Conservation (phyloP, 2,888 invertebrate genomes). For the Drosophila affinis region DNA sequence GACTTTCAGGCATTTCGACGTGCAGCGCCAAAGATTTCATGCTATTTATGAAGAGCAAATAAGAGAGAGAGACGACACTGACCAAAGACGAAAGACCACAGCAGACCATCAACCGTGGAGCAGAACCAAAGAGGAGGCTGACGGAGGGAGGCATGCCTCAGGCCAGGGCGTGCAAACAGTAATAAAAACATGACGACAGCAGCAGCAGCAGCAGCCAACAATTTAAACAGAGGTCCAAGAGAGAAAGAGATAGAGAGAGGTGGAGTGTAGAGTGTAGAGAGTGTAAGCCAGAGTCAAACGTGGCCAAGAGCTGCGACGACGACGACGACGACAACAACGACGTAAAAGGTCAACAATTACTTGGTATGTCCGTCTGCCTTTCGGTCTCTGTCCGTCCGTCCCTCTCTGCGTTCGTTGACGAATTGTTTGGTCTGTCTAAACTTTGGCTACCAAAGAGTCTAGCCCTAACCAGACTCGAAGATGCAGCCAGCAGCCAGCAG, state of each 20-base stretch:
- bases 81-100: slow-evolving; percentile 19
- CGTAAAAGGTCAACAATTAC: slow-evolving; percentile 81
- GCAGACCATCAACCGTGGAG: neutral
- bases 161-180: slow-evolving; percentile 74
- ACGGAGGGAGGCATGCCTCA: slow-evolving; percentile 40
- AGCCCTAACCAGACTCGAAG: slow-evolving; percentile 63
- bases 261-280: neutral
- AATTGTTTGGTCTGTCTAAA: slow-evolving; percentile 78
- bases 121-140: slow-evolving; percentile 5
- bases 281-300: slow-evolving; percentile 58
- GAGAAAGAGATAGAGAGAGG: slow-evolving; percentile 22
- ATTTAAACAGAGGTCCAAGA: slow-evolving; percentile 53
- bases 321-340: slow-evolving; percentile 57
- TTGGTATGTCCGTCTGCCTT: slow-evolving; percentile 52
- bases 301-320: slow-evolving; percentile 57
- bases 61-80: slow-evolving; percentile 30
- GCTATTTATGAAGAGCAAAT: slow-evolving; percentile 78
- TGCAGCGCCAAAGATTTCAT: slow-evolving; percentile 74
- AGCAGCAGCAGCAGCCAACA: slow-evolving; percentile 42
- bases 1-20: slow-evolving; percentile 77
- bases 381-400: slow-evolving; percentile 17
- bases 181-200: slow-evolving; percentile 72
- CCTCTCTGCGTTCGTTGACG: slow-evolving; percentile 55
- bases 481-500: slow-evolving; percentile 35
- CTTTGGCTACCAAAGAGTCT: slow-evolving; percentile 80